Percentiles rank a stretch among this genome's conserved stretches.
These are phyloP conservation scores for Pantherophis alleghaniensis DNA, from an alignment of 2,797 vertebrate genomes.

Conservation along the genomic window DNA sequence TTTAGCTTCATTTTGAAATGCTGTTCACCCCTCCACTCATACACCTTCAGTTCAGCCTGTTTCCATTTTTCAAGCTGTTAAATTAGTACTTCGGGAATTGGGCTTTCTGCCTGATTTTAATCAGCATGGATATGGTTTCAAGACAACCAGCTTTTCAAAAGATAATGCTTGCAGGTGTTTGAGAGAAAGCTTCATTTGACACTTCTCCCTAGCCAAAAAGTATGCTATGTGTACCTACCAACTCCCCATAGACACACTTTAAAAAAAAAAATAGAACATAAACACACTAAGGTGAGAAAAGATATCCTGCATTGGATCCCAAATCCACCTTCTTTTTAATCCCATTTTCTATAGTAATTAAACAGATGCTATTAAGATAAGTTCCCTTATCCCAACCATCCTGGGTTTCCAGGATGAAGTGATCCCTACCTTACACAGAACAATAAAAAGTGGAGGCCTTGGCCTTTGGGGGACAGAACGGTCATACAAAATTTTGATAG, in stretches of 20 bases:
- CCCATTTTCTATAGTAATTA: not conserved
- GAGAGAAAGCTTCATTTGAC: slow-evolving; percentile 41
- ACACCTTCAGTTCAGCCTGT: slow-evolving; percentile 20
- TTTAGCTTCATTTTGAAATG: slow-evolving; percentile 57
- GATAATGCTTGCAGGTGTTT: slow-evolving; percentile 42
- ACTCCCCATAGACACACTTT: not conserved
- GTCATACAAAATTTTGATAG: not conserved
- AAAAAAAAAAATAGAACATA: not conserved
- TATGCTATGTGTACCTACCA: not conserved
- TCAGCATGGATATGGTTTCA: slow-evolving; percentile 47
- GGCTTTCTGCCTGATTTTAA: slow-evolving; percentile 49
- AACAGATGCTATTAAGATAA: not conserved
- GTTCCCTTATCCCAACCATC: not conserved
- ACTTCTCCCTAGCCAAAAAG: slow-evolving; percentile 3
- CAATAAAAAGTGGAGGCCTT: not conserved
- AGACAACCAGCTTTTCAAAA: slow-evolving; percentile 40
- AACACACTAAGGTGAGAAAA: not conserved
- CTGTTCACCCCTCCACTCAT: not conserved
- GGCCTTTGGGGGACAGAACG: not conserved
- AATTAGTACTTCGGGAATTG: slow-evolving; percentile 56
- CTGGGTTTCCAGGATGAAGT: not conserved
- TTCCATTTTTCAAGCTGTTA: slow-evolving; percentile 47
- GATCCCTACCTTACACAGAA: not conserved
- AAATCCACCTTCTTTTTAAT: not conserved
- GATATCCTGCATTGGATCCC: not conserved